These are phyloP conservation scores for Aelia acuminata DNA, from an alignment of 2,888 invertebrate species.

Conservation along the genomic window DNA sequence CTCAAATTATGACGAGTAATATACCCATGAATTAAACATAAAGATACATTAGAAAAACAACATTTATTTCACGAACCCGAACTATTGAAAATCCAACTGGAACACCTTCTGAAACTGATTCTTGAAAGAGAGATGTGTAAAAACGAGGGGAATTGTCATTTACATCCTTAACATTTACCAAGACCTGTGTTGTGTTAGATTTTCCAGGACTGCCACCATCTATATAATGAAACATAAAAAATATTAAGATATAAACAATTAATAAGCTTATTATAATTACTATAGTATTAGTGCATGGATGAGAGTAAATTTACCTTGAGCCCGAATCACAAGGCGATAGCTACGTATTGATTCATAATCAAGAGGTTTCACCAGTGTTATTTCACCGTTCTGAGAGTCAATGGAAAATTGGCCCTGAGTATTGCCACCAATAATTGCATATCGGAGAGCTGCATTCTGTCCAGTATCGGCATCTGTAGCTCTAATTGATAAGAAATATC, in stretches of 20 bases:
- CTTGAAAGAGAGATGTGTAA: slow-evolving; percentile 92
- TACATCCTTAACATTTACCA: slow-evolving; percentile 92
- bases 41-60: background rate
- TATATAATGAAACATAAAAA: slow-evolving; percentile 65
- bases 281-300: background rate
- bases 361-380: slow-evolving; percentile 86
- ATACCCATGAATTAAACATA: background rate
- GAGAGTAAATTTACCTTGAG: slow-evolving; percentile 76
- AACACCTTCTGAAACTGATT: slow-evolving; percentile 93
- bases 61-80: slow-evolving; percentile 71
- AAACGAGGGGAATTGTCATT: slow-evolving; percentile 96
- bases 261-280: background rate
- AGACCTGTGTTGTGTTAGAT: slow-evolving; percentile 94
- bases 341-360: slow-evolving; percentile 90
- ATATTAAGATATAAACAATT: too few relatives aligned
- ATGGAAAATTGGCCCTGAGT: slow-evolving; percentile 94
- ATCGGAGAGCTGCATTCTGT: slow-evolving; percentile 91
- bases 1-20: background rate
- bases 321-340: slow-evolving; percentile 91
- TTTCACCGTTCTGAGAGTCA: slow-evolving; percentile 92
- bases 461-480: slow-evolving; percentile 95
- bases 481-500: slow-evolving; percentile 69
- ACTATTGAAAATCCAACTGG: slow-evolving; percentile 91
- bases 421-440: slow-evolving; percentile 96
- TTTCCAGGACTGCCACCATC: slow-evolving; percentile 95